Conservation (phyloP, 2,888 invertebrate species). For the Scaptomyza flava region DNA sequence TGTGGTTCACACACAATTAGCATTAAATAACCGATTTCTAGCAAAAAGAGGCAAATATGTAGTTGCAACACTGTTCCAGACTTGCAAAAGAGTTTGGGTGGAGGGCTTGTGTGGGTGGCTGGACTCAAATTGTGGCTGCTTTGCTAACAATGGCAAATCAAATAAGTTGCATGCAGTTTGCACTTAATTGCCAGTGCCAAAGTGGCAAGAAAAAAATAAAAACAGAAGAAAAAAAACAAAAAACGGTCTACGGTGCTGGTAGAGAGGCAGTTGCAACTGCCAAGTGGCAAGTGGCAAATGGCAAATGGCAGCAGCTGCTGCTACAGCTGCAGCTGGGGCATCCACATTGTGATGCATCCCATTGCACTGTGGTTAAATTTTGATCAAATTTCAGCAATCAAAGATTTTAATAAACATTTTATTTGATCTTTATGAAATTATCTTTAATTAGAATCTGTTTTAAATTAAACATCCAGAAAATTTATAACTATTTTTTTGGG, state of each 20-base stretch:
- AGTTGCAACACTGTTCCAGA: constrained; percentile 15
- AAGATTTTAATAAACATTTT: too few relatives aligned
- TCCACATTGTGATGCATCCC: not conserved
- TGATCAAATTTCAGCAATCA: too few relatives aligned
- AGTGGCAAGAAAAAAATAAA: constrained; percentile 64
- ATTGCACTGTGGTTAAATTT: not conserved
- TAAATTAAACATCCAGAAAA: too few relatives aligned
- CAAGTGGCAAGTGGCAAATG: constrained; percentile 29
- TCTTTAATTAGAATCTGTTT: too few relatives aligned
- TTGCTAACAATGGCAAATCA: constrained; percentile 69
- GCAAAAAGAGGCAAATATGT: not conserved
- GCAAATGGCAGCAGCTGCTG: constrained; percentile 3
- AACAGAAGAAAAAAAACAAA: not conserved
- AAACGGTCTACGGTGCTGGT: not conserved
- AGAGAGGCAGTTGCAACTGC: constrained; percentile 30
- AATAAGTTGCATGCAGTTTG: constrained; percentile 68
- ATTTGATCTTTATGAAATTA: too few relatives aligned
- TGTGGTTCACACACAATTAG: constrained; percentile 29
- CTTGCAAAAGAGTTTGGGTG: not conserved
- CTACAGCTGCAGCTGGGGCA: constrained; percentile 9
- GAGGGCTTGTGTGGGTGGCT: not conserved
- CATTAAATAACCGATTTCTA: constrained; percentile 18
- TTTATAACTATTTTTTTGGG: too few relatives aligned
- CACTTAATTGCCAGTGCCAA: constrained; percentile 77
- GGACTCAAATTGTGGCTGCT: constrained; percentile 54